Conservation (phyloP, 2,888 invertebrate species). For the Lasioglossum calceatum region DNA sequence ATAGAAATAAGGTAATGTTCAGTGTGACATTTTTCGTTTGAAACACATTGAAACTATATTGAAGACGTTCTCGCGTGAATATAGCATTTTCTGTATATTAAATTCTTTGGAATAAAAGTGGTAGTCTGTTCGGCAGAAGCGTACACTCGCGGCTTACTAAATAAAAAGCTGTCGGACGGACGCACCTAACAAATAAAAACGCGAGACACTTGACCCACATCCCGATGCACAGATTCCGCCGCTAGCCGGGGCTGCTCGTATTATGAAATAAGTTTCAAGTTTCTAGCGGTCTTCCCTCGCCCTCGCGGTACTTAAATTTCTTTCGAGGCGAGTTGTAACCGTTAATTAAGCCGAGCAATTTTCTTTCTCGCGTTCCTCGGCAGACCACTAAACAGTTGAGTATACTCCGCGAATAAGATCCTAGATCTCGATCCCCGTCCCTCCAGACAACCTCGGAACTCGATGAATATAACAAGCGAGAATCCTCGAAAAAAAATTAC, state of each 20-base stretch:
- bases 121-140: neutral
- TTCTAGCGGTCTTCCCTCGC: constrained; percentile 20
- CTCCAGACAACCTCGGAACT: neutral
- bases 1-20: neutral
- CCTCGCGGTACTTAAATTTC: constrained; percentile 21
- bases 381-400: neutral
- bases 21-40: neutral
- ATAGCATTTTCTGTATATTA: neutral
- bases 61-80: neutral
- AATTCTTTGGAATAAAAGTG: neutral
- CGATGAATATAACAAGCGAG: neutral
- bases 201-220: neutral
- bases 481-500: neutral
- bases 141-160: neutral
- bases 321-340: constrained; percentile 8
- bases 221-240: neutral
- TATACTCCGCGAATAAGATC: neutral
- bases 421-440: neutral
- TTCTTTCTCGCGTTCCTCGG: neutral
- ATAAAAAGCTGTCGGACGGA: neutral
- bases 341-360: constrained; percentile 33
- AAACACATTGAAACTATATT: no score
- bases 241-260: neutral
- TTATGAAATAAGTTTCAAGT: constrained; percentile 23
- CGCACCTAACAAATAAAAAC: neutral